Base-by-base conservation (phyloP, 2,888 invertebrate genomes). In the Ctenicera cuprea region DNA sequence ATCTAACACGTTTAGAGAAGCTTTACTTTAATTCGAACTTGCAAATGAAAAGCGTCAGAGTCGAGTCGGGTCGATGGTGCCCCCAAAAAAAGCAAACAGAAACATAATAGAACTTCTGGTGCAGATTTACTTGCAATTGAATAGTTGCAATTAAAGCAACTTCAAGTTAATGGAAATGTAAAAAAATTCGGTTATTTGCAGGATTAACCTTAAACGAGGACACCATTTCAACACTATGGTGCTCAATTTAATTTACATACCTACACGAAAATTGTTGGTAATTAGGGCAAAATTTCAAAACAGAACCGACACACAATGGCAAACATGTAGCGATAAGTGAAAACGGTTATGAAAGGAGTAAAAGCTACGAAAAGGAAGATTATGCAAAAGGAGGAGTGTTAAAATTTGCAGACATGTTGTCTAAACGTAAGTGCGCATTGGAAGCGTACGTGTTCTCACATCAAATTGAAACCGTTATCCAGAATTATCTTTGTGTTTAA, bases 121-220 rank as follows among this genome's bases (percentile, higher is more conserved):
- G 7, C 62, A 62, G 43, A 62, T 43, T 43, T 62, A 43, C 43
- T 43, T n/a, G 43, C 62, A 62, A 30, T 33, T 64, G 64, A 64
- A 64, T 48, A 48, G 64, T 48, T 62, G 48, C 64, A 64, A 64
- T 64, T 64, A 64, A 64, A 59, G 26, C 33, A 64, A 48, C 48
- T 48, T 48, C 33, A 50, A 48, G 22, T 48, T 14, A 14, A 22
- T 43, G 26, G 14, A n/a, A 43, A 16, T 8, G 16, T 59, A 59
- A 59, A 59, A 59, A 59, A 26, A 9, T 9, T 30, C 54, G 30
- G 26, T 54, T 30, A 54, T n/a, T 54, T 54, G 3, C 30, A 14
- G 30, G 20, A 54, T 54, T 30, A 54, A 54, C 26, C 26, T n/a
- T 7, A 30, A 14, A n/a, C 30, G 5, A 11, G 18, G 54, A 7